Base-by-base conservation (phyloP, 1,140 invertebrate genomes). In the Popillia japonica region DNA sequence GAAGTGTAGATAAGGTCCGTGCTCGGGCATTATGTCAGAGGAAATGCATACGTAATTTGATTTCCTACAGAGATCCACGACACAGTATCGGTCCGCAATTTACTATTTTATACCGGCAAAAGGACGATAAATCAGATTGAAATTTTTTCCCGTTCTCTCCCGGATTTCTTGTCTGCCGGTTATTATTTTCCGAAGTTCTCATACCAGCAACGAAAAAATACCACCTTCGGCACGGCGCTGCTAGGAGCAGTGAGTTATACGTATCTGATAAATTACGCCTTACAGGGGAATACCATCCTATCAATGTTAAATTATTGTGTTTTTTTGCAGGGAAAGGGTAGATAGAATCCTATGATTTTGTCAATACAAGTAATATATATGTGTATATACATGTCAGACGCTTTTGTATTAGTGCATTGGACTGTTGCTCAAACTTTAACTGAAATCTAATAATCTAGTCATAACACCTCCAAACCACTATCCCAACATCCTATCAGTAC, bases 1-100 rank as follows among this genome's bases (percentile, higher is more conserved):
- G 64, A 72, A 77, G 34, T 41, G 40, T 22, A 77, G 76, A 77
- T 77, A 77, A 77, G 64, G 68, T 40, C 48, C 48, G 48, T 55
- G 48, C 48, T 55, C 48, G 11, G 48, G 48, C 48, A 55, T 55
- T 77, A 77, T 68, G 64, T 68, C 59, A 72, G 68, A 76, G 77
- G 76, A 80, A 80, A 78, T 79, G 79, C 79, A 80, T 80, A 78
- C 79, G 79, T 80, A 80, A 80, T 80, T 80, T 80, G 79, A 80
- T 78, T 80, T 78, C 79, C 78, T 44, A 64, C 72, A 74, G 42
- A 44, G 79, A 78, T 78, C 73, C 68, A 44, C 22, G 11, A 6
- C 48, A 17, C 48, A 55, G 68, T 77, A 77, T 72, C 48, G 61
- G n/a, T 64, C 68, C 64, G 64, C 59, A 77, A 77, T 77, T 76